A percentile compares a stretch with the other conserved stretches of the same genome.
Conservation (phyloP, 2,888 invertebrate genomes). For the Standfussiana lucernea region DNA sequence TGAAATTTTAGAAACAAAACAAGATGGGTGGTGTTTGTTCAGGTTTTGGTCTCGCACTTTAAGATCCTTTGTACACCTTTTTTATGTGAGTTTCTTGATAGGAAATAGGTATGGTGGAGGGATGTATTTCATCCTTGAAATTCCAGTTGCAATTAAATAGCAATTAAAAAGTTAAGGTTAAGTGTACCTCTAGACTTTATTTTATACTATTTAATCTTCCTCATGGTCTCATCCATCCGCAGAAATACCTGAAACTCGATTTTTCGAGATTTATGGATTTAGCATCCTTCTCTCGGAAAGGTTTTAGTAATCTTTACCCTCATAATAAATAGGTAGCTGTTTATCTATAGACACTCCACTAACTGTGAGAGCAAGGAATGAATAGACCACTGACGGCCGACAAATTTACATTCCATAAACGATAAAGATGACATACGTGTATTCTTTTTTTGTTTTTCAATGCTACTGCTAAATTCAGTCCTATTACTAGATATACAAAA, state of each 20-base stretch:
- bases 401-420: neutral
- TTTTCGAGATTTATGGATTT: neutral
- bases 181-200: neutral
- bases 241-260: neutral
- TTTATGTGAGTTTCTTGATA: neutral
- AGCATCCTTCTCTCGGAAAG: neutral
- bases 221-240: neutral
- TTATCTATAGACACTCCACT: neutral
- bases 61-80: neutral
- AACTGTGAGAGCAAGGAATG: neutral
- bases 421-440: neutral
- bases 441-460: neutral
- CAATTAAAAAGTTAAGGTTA: neutral
- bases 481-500: neutral
- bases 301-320: neutral
- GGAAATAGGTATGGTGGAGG: neutral
- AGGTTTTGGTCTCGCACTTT: neutral
- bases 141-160: neutral
- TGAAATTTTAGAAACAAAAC: neutral
- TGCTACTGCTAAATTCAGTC: too few relatives aligned
- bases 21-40: neutral
- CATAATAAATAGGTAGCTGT: neutral
- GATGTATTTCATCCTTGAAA: too few relatives aligned
- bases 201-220: neutral
- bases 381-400: neutral